A percentile compares a stretch with the other conserved stretches of the same genome.
Evolutionary conservation across 1,140 invertebrate species (phyloP).

Genomic region (Calycopis cecrops): DNA sequence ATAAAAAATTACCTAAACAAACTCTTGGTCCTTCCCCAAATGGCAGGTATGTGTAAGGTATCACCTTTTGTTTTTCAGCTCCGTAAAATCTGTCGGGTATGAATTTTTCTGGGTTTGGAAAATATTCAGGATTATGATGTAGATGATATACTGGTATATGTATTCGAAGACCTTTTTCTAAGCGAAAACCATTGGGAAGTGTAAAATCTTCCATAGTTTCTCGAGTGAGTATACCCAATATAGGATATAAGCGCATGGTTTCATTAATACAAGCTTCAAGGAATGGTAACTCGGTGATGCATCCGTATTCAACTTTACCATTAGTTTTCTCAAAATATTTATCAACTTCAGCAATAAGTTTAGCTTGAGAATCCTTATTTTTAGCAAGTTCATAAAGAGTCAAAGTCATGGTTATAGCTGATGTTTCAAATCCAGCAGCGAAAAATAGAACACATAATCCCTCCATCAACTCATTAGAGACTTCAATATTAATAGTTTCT

Average conservation of each 20-base stretch:
- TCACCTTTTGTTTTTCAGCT: constrained; percentile 28
- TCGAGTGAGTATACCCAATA: constrained; percentile 26
- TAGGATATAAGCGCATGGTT: constrained; percentile 29
- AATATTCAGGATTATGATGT: constrained; percentile 26
- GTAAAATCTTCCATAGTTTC: constrained; percentile 30
- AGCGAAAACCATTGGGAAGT: constrained; percentile 24
- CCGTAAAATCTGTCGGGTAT: constrained; percentile 31
- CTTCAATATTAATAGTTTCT: constrained; percentile 17
- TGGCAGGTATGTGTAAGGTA: constrained; percentile 29
- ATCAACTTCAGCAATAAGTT: constrained; percentile 29
- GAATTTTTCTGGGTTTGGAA: constrained; percentile 28
- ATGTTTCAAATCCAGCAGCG: constrained; percentile 34
- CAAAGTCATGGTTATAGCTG: constrained; percentile 24
- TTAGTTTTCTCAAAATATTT: constrained; percentile 24
- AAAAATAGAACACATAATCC: constrained; percentile 30
- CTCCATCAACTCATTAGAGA: constrained; percentile 25
- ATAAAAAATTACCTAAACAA: constrained; percentile 31
- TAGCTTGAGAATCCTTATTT: constrained; percentile 23
- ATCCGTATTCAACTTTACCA: constrained; percentile 25
- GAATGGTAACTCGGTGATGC: constrained; percentile 25
- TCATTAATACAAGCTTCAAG: constrained; percentile 28
- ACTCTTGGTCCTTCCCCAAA: constrained; percentile 34
- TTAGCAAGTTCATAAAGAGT: constrained; percentile 31
- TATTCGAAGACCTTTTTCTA: constrained; percentile 28
- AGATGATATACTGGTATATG: constrained; percentile 32